Base-by-base conservation (phyloP, 2,797 vertebrate species). In the Heliangelus exortis region DNA sequence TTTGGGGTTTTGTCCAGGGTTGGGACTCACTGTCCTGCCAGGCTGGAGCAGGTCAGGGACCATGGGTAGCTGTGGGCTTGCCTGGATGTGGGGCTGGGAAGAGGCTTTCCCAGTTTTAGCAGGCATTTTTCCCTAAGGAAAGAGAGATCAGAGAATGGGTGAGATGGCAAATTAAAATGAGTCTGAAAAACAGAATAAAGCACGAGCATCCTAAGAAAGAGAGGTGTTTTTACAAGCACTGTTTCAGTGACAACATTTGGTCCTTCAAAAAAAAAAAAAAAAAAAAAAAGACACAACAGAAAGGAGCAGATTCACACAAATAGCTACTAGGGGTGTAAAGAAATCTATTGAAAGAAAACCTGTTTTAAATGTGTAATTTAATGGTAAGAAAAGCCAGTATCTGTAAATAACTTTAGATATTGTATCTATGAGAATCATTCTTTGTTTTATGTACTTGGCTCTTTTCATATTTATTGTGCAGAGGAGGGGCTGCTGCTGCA, bases 401-500 rank as follows among this genome's bases (percentile, higher is more conserved):
- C 97, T 98, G 98, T 98, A 98, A 98, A 98, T 98, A 98, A 97
- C 98, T 98, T 98, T 97, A 97, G 98, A 97, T 98, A 97, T 97
- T 97, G 97, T 98, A 97, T 97, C 97, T 65, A 63, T 98, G 95
- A 98, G 96, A 97, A 97, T 95, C 95, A 97, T 96, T 96, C 96
- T 95, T 97, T 97, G 98, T 96, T 98, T 98, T 95, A 43, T 97
- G 96, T 98, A 98, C 98, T 97, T 96, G 95, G 95, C 93, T 97
- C 97, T 98, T 97, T 95, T 97, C 98, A 96, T 98, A 98, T 98
- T 98, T 98, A 98, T 98, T 98, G 98, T 97, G 97, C 86, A 87
- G 58, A 84, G 94, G 95, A 93, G 91, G 97, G 83, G 85, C 75
- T 58, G 67, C 85, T 87, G 87, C 80, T 90, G 81, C 96, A 96